Conservation (phyloP, 2,888 invertebrate genomes). For the Spisula solida region DNA sequence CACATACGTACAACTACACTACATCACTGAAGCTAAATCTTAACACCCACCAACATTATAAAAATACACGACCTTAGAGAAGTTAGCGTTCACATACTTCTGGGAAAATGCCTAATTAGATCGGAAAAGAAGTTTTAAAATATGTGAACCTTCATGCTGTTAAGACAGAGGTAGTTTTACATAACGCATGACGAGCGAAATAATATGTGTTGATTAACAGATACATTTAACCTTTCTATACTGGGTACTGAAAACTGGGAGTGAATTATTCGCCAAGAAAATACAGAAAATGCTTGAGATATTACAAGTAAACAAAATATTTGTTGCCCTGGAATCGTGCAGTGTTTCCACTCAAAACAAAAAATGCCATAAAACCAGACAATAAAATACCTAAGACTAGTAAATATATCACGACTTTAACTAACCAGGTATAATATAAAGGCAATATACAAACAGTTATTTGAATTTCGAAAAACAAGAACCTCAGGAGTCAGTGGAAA, state of each 20-base stretch:
- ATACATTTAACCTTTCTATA: too few species aligned
- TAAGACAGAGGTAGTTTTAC: too few species aligned
- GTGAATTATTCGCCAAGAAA: neutral
- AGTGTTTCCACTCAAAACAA: slow-evolving; percentile 4
- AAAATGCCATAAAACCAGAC: slow-evolving; percentile 41
- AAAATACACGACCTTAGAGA: neutral
- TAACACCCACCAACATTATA: neutral
- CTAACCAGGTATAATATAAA: slow-evolving; percentile 32
- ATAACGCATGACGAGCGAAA: too few species aligned
- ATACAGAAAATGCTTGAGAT: slow-evolving; percentile 5
- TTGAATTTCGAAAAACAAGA: slow-evolving; percentile 39
- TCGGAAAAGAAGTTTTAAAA: too few species aligned
- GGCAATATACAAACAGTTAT: slow-evolving; percentile 30
- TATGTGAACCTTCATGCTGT: too few species aligned
- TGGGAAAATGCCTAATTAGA: too few species aligned
- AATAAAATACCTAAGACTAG: slow-evolving; percentile 20
- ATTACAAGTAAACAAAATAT: neutral
- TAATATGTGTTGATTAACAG: too few species aligned
- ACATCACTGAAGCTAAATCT: neutral
- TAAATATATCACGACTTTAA: slow-evolving; percentile 26
- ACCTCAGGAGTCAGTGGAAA: too few species aligned
- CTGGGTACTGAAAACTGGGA: too few species aligned
- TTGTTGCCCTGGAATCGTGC: neutral
- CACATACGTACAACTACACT: neutral
- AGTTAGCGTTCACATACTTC: neutral